Percentiles rank a stretch among this genome's conserved stretches.
Conservation (phyloP, 2,888 invertebrate species). For the Drosophila helvetica region DNA sequence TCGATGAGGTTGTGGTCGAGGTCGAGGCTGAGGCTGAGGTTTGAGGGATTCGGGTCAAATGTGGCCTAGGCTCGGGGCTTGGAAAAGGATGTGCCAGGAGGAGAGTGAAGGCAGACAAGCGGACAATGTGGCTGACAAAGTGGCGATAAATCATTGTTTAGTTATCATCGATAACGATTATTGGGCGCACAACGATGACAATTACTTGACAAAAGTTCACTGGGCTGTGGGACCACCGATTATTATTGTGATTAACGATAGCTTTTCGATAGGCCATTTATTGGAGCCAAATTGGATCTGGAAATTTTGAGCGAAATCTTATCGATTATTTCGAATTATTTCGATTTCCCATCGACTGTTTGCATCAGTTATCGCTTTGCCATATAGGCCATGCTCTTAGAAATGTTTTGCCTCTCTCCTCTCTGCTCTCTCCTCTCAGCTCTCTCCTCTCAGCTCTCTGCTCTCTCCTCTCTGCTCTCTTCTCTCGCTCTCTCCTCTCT, state of each 20-base stretch:
- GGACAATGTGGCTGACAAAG: constrained; percentile 13
- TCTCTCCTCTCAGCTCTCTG: not conserved
- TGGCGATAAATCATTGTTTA: constrained; percentile 69
- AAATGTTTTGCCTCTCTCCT: not conserved
- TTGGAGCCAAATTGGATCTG: too few relatives aligned
- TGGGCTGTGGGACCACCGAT: not conserved
- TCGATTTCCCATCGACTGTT: too few relatives aligned
- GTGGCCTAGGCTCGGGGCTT: constrained; percentile 6
- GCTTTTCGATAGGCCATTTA: too few relatives aligned
- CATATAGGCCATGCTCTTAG: not conserved
- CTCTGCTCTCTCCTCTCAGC: not conserved
- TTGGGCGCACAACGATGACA: constrained; percentile 55
- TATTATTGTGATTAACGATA: too few relatives aligned
- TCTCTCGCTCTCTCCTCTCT: not conserved
- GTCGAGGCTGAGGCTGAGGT: not conserved
- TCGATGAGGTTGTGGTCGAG: constrained; percentile 49
- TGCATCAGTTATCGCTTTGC: too few relatives aligned
- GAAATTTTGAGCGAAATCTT: too few relatives aligned
- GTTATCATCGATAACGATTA: constrained; percentile 73
- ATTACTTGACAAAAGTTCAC: constrained; percentile 37
- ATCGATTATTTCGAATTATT: too few relatives aligned
- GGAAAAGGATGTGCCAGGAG: constrained; percentile 26
- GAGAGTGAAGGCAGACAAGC: constrained; percentile 15
- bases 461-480: not conserved
- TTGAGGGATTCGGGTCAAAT: constrained; percentile 32